Base-by-base conservation (phyloP, 2,797 vertebrate species). In the Fistularia tabacaria region DNA sequence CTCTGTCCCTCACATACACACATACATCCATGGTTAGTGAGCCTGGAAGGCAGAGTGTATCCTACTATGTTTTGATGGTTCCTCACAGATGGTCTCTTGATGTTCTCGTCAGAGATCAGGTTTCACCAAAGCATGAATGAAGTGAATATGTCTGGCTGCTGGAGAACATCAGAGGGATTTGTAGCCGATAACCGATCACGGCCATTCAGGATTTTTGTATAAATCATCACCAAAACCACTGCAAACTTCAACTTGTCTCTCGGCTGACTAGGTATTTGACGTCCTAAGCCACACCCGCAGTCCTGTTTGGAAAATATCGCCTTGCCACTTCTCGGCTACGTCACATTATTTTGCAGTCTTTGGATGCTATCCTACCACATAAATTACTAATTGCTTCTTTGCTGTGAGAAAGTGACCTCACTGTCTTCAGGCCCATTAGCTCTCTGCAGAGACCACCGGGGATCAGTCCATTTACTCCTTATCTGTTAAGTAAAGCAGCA, bases 401-500 rank as follows among this genome's bases (percentile, higher is more conserved):
- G 67, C 59, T 58, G 65, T 68, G 62, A 74, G 59, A 51, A 71
- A 72, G 82, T 91, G 87, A 91, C 80, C 88, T 90, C 87, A 91
- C 85, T 74, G 59, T 82, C 71, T 81, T 71, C 76, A 62, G 62
- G 71, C 57, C 85, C 86, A 91, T 91, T 91, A 90, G 87, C 81
- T 74, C 78, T 66, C 62, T 63, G 54, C 49, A 53, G 49, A 71
- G 68, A 83, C 71, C 90, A 76, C 85, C 36, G 54, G 82, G 81
- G 88, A 80, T 15, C 42, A 13, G 68, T 79, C 78, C 81, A 78
- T 85, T 86, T 87, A 88, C 74, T 82, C 62, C 57, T 80, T 69
- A 72, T 61, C 67, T 80, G 73, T 84, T 72, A 73, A 81, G 74
- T 80, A 73, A 83, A 73, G 73, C 0, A 76, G 65, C 59, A 70